Evolutionary conservation across 2,113 vertebrate genomes (phyloP).

Genomic region (Percopsis transmontana): DNA sequence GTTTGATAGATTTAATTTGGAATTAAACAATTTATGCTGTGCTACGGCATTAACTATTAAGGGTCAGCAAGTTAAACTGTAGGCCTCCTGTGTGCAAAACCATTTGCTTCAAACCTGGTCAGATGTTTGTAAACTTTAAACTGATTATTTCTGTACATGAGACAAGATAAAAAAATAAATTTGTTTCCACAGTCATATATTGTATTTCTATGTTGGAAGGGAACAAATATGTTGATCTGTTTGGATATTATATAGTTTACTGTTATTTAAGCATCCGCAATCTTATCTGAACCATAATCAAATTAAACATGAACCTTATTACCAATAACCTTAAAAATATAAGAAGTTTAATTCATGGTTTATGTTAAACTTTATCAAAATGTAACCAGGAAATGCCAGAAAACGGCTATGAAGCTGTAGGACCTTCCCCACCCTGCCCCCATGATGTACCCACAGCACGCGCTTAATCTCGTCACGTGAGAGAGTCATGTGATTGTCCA

Average conservation of each 20-base stretch:
- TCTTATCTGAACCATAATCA: too few relatives aligned
- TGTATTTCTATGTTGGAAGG: slow-evolving; percentile 9
- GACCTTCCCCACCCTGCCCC: slow-evolving; percentile 43
- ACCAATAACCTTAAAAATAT: too few relatives aligned
- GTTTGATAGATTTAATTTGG: slow-evolving; percentile 43
- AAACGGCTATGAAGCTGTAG: background rate
- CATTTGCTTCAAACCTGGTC: slow-evolving; percentile 57
- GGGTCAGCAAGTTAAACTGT: slow-evolving; percentile 29
- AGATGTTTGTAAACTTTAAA: slow-evolving; percentile 74
- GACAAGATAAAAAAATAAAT: slow-evolving; percentile 73
- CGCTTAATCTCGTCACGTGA: too few relatives aligned
- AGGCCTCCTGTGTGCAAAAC: slow-evolving; percentile 53
- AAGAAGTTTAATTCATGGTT: too few relatives aligned
- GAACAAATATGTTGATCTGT: background rate
- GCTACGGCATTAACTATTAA: slow-evolving; percentile 1
- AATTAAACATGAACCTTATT: too few relatives aligned
- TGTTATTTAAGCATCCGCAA: background rate
- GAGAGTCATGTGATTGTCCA: slow-evolving; percentile 54
- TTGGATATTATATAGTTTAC: background rate
- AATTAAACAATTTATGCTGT: slow-evolving; percentile 2
- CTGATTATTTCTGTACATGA: slow-evolving; percentile 71
- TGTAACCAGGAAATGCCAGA: too few relatives aligned
- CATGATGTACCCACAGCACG: slow-evolving; percentile 9
- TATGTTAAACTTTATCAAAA: too few relatives aligned
- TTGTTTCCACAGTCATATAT: slow-evolving; percentile 55